phyloP scores from a whole-genome alignment of 1,140 invertebrate species.

The Adoxophyes honmai region DNA sequence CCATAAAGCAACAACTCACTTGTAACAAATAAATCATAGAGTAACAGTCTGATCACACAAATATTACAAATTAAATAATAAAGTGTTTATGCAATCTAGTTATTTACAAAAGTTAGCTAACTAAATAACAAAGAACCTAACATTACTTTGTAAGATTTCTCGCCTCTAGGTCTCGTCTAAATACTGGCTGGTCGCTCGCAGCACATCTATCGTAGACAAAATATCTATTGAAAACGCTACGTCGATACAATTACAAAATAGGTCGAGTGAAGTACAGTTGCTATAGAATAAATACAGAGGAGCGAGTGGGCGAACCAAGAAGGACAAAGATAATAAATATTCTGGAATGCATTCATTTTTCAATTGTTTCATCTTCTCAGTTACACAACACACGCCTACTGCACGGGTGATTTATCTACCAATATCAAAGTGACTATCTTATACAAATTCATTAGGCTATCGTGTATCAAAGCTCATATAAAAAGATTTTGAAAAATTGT shows the following conservation, averaged over 20 bases:
- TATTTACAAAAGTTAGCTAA: constrained; percentile 75
- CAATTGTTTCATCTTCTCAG: background rate
- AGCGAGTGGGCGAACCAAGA: constrained; percentile 4
- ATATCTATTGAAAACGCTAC: constrained; percentile 50
- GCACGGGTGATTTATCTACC: background rate
- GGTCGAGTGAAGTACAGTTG: background rate
- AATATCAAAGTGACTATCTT: background rate
- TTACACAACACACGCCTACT: constrained; percentile 1
- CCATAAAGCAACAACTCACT: constrained; percentile 67
- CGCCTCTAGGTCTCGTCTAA: constrained; percentile 53
- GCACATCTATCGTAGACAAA: constrained; percentile 30
- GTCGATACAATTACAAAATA: constrained; percentile 48
- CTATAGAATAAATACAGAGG: background rate
- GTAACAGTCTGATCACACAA: constrained; percentile 75
- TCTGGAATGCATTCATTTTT: constrained; percentile 44
- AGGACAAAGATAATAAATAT: constrained; percentile 20
- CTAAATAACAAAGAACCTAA: constrained; percentile 75
- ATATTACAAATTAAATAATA: constrained; percentile 76
- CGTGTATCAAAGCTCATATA: constrained; percentile 11
- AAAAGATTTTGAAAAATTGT: constrained; percentile 20
- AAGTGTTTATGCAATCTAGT: constrained; percentile 70
- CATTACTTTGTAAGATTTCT: constrained; percentile 56
- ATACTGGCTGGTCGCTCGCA: constrained; percentile 56
- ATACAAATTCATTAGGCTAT: constrained; percentile 12
- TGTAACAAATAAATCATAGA: constrained; percentile 74